Percentiles rank a stretch among this genome's conserved stretches.
Evolutionary conservation across 2,797 vertebrate species (phyloP).

Genomic region (Acipenser transmontanus): DNA sequence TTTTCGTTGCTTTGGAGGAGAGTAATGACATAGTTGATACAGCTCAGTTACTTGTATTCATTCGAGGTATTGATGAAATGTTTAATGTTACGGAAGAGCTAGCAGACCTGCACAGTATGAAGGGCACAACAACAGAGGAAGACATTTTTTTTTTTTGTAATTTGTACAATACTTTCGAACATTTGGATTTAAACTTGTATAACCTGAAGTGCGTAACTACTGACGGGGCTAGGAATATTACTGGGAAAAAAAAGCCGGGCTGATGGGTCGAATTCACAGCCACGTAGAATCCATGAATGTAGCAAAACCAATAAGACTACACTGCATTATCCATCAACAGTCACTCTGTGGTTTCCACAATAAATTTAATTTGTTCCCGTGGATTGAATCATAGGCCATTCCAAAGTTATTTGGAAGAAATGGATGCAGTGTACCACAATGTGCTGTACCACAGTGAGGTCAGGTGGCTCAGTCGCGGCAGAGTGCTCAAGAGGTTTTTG

Average conservation of each 20-base stretch:
- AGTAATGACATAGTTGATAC: not conserved
- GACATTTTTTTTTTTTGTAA: not conserved
- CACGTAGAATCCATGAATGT: conserved; percentile 5
- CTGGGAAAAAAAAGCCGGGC: not conserved
- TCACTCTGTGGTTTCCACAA: not conserved
- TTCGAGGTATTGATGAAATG: not conserved
- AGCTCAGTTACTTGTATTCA: not conserved
- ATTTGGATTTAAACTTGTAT: not conserved
- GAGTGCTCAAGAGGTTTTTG: conserved; percentile 1
- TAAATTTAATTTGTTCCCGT: not conserved
- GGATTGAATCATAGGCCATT: not conserved
- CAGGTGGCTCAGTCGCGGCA: not conserved
- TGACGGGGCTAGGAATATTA: not conserved
- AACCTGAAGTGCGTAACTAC: not conserved
- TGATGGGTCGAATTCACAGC: conserved; percentile 11
- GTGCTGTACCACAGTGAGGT: not conserved
- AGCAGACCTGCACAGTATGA: not conserved
- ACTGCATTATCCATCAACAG: conserved; percentile 7
- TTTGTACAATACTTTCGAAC: not conserved
- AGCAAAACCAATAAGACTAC: not conserved
- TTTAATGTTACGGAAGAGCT: conserved; percentile 1
- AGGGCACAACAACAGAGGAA: not conserved
- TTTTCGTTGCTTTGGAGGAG: not conserved
- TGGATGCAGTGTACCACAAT: not conserved
- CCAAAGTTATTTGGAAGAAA: conserved; percentile 5